These are phyloP conservation scores for Brevimyrus niger DNA, from an alignment of 2,113 vertebrate species.

Conservation along the genomic window DNA sequence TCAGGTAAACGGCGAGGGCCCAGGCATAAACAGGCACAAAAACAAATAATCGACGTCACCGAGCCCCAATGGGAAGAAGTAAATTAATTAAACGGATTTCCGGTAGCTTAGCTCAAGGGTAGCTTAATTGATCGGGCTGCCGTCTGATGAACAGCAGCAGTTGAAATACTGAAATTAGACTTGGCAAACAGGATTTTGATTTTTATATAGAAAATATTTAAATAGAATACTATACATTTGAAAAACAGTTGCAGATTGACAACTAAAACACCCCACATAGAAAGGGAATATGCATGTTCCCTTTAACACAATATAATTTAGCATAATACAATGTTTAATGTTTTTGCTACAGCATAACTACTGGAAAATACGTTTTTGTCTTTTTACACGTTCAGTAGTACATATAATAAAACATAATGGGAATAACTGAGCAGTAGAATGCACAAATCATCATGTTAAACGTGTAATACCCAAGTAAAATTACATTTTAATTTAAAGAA, in stretches of 20 bases:
- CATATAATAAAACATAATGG: not conserved
- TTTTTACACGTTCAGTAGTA: not conserved
- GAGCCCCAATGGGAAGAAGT: not conserved
- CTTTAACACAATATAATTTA: not conserved
- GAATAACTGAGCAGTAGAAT: not conserved
- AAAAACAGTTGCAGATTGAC: not conserved
- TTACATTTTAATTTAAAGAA: not conserved
- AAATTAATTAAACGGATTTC: not conserved
- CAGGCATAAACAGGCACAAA: not conserved
- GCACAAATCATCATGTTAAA: not conserved
- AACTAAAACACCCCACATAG: not conserved
- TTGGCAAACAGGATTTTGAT: not conserved
- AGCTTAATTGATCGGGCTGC: not conserved
- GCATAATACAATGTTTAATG: not conserved
- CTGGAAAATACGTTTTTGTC: not conserved
- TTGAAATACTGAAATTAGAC: not conserved
- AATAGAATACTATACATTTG: not conserved
- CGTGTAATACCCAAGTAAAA: not conserved
- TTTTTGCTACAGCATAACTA: not conserved
- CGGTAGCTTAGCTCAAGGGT: not conserved
- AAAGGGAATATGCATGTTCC: not conserved
- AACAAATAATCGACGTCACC: not conserved
- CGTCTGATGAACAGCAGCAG: not conserved
- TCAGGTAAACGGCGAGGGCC: not conserved
- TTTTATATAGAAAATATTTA: not conserved